Percentiles rank a stretch among this genome's conserved stretches.
Conservation (phyloP, 2,113 vertebrate species). For the Excalfactoria chinensis region DNA sequence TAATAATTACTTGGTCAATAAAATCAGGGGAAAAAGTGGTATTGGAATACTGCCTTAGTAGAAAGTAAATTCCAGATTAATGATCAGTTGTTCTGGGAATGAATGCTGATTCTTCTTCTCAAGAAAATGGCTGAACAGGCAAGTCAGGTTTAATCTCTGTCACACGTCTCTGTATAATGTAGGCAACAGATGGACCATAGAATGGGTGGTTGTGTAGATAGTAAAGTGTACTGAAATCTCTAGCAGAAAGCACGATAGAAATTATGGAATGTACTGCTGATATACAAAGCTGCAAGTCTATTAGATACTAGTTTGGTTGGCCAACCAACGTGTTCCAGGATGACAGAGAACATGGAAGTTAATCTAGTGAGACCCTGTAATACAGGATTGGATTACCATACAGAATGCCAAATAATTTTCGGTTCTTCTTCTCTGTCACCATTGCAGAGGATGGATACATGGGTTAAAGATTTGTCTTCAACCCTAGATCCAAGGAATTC, state of each 20-base stretch:
- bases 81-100: neutral
- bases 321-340: neutral
- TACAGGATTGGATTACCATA: neutral
- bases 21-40: fast-evolving
- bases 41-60: neutral
- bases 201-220: neutral
- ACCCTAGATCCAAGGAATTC: neutral
- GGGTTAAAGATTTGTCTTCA: neutral
- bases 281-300: neutral
- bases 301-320: neutral
- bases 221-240: neutral
- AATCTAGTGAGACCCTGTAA: neutral
- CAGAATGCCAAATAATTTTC: neutral
- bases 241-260: neutral
- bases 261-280: fast-evolving
- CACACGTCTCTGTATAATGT: neutral
- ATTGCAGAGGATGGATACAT: neutral
- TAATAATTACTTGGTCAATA: neutral
- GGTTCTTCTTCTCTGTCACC: neutral
- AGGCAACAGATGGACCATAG: neutral
- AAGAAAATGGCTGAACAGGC: neutral
- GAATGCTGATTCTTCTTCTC: neutral
- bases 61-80: neutral
- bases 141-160: neutral
- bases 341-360: neutral